Base-by-base conservation (phyloP, 2,797 vertebrate species). In the Spatula versicolor region DNA sequence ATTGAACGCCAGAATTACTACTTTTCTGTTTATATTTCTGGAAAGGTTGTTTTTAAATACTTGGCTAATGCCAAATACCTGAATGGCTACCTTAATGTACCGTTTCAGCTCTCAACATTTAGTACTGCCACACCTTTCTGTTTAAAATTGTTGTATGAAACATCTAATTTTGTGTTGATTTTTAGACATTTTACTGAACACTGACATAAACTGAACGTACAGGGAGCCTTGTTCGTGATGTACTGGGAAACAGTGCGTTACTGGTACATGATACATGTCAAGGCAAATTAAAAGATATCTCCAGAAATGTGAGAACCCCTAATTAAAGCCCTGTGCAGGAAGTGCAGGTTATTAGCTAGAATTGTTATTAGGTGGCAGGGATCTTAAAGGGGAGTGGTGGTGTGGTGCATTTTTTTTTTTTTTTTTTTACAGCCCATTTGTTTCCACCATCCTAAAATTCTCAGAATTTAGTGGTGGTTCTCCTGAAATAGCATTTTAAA, bases 401-500 rank as follows among this genome's bases (percentile, higher is more conserved):
- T 35, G 21, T 59, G n/a, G n/a, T 58, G 31, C 19, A 16, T 39
- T 37, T 30, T 39, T n/a, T 5, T 74, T 45, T 8, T 18, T 43
- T 45, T 45, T 2, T 35, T 93, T 89, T 94, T 50, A n/a, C 25
- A 89, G 33, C 21, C 18, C 1, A 1, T 15, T 68, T 90, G 37
- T 76, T 92, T 77, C 30, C 22, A 90, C 41, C 39, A 60, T 50
- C n/a, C 30, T 88, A 90, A 82, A 58, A 15, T 90, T 83, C 60
- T 87, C 73, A 78, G 72, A 93, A 77, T 91, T 87, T 74, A 33
- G 56, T 62, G 45, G 14, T 62, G 31, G 21, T 87, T 90, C 26
- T 66, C 21, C 73, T 86, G 54, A 95, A 92, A 77, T 85, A 73
- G 30, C 37, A 26, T 85, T 95, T 85, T 85, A 72, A 89, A 87